These are phyloP conservation scores for Phaethon lepturus DNA, from an alignment of 2,113 vertebrate genomes.

Conservation along the genomic window DNA sequence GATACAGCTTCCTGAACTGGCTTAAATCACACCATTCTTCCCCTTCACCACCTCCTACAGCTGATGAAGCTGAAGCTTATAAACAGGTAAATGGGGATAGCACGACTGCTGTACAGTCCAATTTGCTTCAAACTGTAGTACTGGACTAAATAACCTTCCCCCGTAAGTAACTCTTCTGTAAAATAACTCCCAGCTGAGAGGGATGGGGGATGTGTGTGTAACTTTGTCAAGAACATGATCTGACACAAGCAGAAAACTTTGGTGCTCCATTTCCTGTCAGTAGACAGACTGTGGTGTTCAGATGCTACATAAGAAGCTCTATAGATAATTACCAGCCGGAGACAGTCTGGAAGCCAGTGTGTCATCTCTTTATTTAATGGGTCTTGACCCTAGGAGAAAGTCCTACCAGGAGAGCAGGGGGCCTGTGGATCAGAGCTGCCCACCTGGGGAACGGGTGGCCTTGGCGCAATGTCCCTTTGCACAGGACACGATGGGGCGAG, in stretches of 20 bases:
- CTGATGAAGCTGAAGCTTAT: background rate
- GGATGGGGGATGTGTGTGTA: background rate
- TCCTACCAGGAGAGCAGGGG: background rate
- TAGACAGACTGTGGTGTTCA: background rate
- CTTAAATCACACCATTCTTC: background rate
- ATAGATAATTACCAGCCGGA: background rate
- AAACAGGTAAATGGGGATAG: background rate
- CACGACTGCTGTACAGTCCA: background rate
- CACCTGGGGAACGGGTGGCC: background rate
- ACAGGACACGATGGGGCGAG: rapidly evolving
- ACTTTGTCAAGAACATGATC: background rate
- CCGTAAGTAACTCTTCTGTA: background rate
- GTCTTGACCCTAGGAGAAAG: background rate
- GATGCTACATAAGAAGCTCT: background rate
- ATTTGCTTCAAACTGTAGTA: background rate
- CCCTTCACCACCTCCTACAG: background rate
- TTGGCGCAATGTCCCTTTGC: background rate
- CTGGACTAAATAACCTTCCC: background rate
- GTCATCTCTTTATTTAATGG: background rate
- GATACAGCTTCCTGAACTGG: background rate
- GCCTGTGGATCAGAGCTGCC: background rate
- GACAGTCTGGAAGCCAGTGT: background rate
- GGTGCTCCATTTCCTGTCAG: background rate
- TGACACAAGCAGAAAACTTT: background rate
- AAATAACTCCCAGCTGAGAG: background rate